Base-by-base conservation (phyloP, 2,888 invertebrate species). In the Matsumyia berberina region DNA sequence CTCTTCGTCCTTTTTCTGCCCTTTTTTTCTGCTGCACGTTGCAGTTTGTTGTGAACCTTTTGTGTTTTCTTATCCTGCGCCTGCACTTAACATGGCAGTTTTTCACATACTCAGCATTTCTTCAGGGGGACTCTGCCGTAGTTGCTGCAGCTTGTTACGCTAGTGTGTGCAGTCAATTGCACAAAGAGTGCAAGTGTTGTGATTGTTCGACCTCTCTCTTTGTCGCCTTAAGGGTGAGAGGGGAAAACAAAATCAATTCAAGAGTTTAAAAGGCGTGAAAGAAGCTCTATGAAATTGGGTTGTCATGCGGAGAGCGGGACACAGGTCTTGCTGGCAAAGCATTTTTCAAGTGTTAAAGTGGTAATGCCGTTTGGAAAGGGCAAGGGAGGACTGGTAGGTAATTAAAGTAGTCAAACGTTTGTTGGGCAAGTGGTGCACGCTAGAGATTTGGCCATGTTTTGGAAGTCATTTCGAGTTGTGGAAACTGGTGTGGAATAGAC, bases 31-130 rank as follows among this genome's bases (percentile, higher is more conserved):
- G 24, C 24, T 24, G 24, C 4, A 3, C 24, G 4, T 4, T 24
- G 24, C 51, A 11, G 17, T 60, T 4, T 24, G 24, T 24, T 24
- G 29, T 58, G 17, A 42, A 53, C 9, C 31, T n/a, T 55, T 49
- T 46, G 62, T 49, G 29, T 57, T 31, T 62, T 19, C 6, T 51
- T 51, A 42, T 51, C 77, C 42, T 66, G 55, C 55, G 62, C 55
- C 55, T 76, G 77, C 64, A 81, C 77, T 70, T 69, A 69, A 62
- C 44, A 81, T 79, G 35, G 42, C 70, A 72, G 57, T 64, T 72
- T 72, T 72, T 53, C 58, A 67, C 80, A 80, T 60, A 44, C 66
- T 66, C 66, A 58, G 53, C 66, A 74, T 62, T 42, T 11, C 69
- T 44, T 44, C 9, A 42, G 24, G 29, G 31, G 37, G 12, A 2